Percentiles rank a stretch among this genome's conserved stretches.
These are phyloP conservation scores for Molossus alvarezi DNA, from an alignment of 2,797 vertebrate genomes.

Conservation along the genomic window DNA sequence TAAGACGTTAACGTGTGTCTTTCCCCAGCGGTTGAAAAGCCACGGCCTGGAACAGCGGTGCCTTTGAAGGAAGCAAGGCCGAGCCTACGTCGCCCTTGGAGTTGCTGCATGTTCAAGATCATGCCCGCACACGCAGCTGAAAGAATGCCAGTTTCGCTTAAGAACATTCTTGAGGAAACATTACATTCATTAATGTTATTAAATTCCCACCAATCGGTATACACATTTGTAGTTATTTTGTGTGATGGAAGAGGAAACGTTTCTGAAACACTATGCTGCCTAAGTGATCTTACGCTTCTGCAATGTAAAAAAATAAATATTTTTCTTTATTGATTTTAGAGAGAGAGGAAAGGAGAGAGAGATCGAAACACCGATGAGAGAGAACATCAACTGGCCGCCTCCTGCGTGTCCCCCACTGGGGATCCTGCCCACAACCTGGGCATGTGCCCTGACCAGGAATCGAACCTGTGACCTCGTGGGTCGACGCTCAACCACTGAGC, in stretches of 20 bases:
- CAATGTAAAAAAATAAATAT: no score
- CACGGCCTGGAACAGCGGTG: background rate
- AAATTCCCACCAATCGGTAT: background rate
- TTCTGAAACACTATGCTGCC: background rate
- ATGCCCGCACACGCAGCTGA: accelerated
- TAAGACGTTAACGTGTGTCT: background rate
- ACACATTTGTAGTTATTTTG: background rate
- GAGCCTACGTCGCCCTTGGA: background rate
- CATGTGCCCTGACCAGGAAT: no score
- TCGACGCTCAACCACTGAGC: no score
- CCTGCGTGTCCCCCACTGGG: no score
- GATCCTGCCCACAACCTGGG: no score
- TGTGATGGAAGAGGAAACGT: background rate
- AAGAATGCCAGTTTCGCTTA: background rate
- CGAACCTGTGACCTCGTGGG: no score
- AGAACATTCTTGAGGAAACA: background rate
- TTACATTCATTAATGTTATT: background rate
- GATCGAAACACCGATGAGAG: no score
- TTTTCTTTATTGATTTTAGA: no score
- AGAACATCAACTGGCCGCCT: no score
- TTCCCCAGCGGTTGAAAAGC: background rate
- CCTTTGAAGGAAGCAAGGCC: background rate
- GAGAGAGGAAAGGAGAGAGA: no score
- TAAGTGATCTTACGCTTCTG: background rate
- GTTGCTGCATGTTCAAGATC: accelerated